Conservation (phyloP, 1,140 invertebrate species). For the Ips nitidus region DNA sequence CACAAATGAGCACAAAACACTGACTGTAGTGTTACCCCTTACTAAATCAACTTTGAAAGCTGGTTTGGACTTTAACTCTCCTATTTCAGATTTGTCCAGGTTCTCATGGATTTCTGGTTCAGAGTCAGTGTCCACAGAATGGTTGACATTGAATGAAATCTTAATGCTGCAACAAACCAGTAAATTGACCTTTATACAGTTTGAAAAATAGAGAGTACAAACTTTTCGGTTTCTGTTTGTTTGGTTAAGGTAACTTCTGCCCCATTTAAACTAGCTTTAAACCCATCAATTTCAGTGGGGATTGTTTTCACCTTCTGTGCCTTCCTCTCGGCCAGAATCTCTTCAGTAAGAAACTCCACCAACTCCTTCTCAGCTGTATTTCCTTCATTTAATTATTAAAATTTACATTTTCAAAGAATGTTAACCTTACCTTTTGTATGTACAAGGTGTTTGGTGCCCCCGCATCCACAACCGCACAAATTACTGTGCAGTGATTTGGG, state of each 20-base stretch:
- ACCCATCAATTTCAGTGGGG: slow-evolving; percentile 76
- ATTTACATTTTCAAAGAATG: background rate
- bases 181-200: slow-evolving; percentile 29
- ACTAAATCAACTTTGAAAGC: slow-evolving; percentile 82
- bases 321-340: slow-evolving; percentile 85
- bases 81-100: slow-evolving; percentile 69
- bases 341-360: slow-evolving; percentile 83
- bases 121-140: slow-evolving; percentile 80
- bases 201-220: slow-evolving; percentile 45
- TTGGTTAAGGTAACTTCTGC: slow-evolving; percentile 78
- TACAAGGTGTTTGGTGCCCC: slow-evolving; percentile 54
- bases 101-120: slow-evolving; percentile 64
- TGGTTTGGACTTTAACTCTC: slow-evolving; percentile 85
- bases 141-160: slow-evolving; percentile 85
- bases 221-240: slow-evolving; percentile 74
- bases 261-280: slow-evolving; percentile 72
- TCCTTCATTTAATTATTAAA: slow-evolving; percentile 17
- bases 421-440: slow-evolving; percentile 67
- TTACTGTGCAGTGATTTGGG: slow-evolving; percentile 49
- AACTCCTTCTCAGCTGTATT: slow-evolving; percentile 78
- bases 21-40: slow-evolving; percentile 72
- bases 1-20: slow-evolving; percentile 80
- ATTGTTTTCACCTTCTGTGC: slow-evolving; percentile 73
- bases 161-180: slow-evolving; percentile 62
- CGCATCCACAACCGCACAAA: slow-evolving; percentile 65